Evolutionary conservation across 2,888 invertebrate genomes (phyloP).

Genomic region (Resseliella maxima): DNA sequence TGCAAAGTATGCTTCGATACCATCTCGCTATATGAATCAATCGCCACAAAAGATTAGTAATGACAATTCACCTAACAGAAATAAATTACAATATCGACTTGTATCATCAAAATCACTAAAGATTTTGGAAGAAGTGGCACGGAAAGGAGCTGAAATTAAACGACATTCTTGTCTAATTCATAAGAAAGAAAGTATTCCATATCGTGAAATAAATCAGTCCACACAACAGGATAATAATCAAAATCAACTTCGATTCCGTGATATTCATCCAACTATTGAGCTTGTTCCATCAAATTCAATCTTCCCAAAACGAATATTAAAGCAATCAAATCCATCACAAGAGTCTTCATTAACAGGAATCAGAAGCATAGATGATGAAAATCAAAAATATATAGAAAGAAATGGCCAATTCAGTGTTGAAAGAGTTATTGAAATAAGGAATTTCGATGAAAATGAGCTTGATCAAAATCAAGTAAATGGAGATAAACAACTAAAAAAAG

Average conservation of each 20-base stretch:
- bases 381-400: background rate
- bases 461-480: background rate
- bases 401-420: background rate
- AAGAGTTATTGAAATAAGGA: background rate
- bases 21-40: background rate
- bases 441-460: background rate
- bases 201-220: background rate
- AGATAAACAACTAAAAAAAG: background rate
- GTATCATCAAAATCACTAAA: background rate
- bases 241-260: background rate
- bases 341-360: background rate
- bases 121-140: background rate
- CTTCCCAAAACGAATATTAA: conserved; percentile 26
- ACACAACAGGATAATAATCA: background rate
- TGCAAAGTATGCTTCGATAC: background rate
- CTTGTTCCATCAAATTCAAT: conserved; percentile 2
- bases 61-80: background rate
- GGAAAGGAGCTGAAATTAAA: conserved; percentile 22
- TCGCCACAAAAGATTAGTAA: background rate
- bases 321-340: background rate
- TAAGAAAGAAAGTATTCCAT: background rate
- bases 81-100: background rate
- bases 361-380: background rate
- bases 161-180: conserved; percentile 5
- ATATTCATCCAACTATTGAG: conserved; percentile 9